Percentiles rank a stretch among this genome's conserved stretches.
These are phyloP conservation scores for Halesus radiatus DNA, from an alignment of 1,140 invertebrate species.

Conservation along the genomic window DNA sequence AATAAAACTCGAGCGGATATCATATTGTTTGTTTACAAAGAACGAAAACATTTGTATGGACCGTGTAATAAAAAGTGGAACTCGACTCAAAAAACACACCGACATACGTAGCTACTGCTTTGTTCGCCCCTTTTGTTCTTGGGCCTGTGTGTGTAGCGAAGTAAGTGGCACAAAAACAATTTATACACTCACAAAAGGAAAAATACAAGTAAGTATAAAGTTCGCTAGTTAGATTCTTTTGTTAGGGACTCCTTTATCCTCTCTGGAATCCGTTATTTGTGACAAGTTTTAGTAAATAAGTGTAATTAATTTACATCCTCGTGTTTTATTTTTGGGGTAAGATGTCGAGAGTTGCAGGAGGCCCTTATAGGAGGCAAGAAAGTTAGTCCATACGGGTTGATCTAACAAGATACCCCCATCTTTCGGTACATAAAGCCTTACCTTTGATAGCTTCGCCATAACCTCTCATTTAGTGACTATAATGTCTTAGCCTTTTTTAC, in stretches of 20 bases:
- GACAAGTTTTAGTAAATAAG: constrained; percentile 27
- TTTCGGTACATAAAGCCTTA: neutral
- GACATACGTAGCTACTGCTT: neutral
- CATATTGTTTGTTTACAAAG: constrained; percentile 38
- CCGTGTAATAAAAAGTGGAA: constrained; percentile 24
- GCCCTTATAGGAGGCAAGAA: constrained; percentile 7
- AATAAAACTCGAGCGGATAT: constrained; percentile 35
- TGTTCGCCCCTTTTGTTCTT: constrained; percentile 18
- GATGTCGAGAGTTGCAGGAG: neutral
- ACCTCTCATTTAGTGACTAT: neutral
- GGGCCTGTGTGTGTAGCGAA: neutral
- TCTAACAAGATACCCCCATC: neutral
- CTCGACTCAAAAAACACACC: constrained; percentile 23
- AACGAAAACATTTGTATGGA: constrained; percentile 27
- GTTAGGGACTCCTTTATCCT: neutral
- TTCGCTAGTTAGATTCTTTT: constrained; percentile 18
- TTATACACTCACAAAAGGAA: neutral
- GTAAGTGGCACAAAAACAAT: constrained; percentile 14
- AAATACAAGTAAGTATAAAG: constrained; percentile 6
- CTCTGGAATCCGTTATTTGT: constrained; percentile 1
- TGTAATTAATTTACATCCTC: constrained; percentile 28
- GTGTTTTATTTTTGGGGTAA: neutral
- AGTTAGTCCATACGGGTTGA: constrained; percentile 14
- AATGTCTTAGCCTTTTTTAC: too few relatives aligned
- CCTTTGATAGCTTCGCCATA: too few relatives aligned